These are phyloP conservation scores for Seriola dumerili DNA, from an alignment of 2,113 vertebrate species.

Conservation along the genomic window DNA sequence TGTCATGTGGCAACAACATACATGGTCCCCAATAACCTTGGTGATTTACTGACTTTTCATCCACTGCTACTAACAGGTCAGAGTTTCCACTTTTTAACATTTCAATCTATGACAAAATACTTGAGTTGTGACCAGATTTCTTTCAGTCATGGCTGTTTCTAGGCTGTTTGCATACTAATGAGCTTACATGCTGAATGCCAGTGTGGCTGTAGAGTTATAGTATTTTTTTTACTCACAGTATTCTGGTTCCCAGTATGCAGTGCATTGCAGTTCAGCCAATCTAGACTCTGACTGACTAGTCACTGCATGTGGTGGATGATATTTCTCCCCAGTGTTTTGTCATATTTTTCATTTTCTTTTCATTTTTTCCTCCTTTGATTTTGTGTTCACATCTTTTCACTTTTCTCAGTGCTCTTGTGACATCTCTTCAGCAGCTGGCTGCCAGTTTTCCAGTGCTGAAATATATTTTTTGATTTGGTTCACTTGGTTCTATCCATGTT, in stretches of 20 bases:
- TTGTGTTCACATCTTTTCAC: slow-evolving; percentile 21
- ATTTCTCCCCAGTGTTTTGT: slow-evolving; percentile 26
- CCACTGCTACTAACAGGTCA: too few species aligned
- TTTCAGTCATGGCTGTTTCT: neutral
- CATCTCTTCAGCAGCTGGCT: slow-evolving; percentile 9
- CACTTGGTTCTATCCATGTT: slow-evolving; percentile 23
- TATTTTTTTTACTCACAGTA: neutral
- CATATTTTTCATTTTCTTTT: slow-evolving; percentile 25
- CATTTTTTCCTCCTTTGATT: neutral
- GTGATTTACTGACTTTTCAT: too few species aligned
- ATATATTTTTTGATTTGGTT: slow-evolving; percentile 23
- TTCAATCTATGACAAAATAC: neutral
- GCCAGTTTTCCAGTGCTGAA: slow-evolving; percentile 20
- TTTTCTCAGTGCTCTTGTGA: neutral
- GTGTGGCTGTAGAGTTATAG: neutral
- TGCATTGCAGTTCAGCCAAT: neutral
- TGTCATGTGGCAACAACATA: too few species aligned
- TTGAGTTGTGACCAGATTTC: neutral
- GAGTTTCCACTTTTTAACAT: neutral
- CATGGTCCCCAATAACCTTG: too few species aligned
- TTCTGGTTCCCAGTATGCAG: neutral
- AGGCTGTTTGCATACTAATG: neutral
- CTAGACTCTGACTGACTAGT: neutral
- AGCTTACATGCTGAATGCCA: neutral
- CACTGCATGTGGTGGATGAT: slow-evolving; percentile 13